Evolutionary conservation across 2,113 vertebrate species (phyloP), one percentile per base, ranked within the genome.

Genomic region (Clarias magur): DNA sequence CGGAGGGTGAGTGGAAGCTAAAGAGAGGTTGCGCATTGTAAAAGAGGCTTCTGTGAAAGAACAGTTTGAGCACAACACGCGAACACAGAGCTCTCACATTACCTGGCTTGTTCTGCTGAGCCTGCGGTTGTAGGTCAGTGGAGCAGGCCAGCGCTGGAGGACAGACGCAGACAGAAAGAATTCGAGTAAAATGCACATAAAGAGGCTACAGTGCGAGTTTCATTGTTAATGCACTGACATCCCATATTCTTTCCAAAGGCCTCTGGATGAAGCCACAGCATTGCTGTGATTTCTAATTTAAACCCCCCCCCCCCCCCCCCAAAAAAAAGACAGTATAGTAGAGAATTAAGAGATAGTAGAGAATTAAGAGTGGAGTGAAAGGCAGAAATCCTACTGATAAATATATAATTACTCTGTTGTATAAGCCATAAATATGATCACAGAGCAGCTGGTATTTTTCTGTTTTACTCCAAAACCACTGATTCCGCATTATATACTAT

Each of bases 21-120:
- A 9, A 57, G 67, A 79, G 56, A 68, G 86, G 60, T 48, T 48
- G 59, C 42, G 80, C 80, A 42, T 65, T 80, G 80, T 65, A 62
- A 34, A 82, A 67, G 80, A 83, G 38, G 42, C 81, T 83, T 65
- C 81, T 83, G 62, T 83, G 81, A 83, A 83, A n/a, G 60, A 67
- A 83, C 81, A 67, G 62, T 83, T 67, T n/a, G 15, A 67, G 62
- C 25, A 67, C 62, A 67, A 25, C 81, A 84, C 92, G 89, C 57
- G 84, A 90, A 92, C 90, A 93, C 76, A 30, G 82, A 72, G 80
- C 85, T 92, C 91, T 92, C 48, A 0, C 85, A 90, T 93, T 92
- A 91, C 93, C 92, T 92, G 92, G 86, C 70, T 92, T 86, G 76
- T 63, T 76, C 85, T 23, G 42, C 65, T 8, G 75, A 78, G 88